Base-by-base conservation (phyloP, 2,113 vertebrate genomes). In the Centropristis striata region DNA sequence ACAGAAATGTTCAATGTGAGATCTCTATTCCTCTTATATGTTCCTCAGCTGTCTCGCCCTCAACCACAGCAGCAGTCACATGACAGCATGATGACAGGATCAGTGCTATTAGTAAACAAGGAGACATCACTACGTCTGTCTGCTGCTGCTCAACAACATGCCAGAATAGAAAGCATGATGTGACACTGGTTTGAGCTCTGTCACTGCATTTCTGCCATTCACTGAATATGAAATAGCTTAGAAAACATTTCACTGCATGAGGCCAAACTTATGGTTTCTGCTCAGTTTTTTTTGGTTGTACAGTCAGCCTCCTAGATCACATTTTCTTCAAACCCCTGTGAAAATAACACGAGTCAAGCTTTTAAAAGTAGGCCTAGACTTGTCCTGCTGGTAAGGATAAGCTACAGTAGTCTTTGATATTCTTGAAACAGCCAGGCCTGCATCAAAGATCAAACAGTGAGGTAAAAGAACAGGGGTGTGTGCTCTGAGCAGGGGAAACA, bases 391-490 rank as follows among this genome's bases (percentile, higher is more conserved):
- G 23, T 66, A 50, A 77, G 61, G 76, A 79, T 76, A 68, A 75
- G 73, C 73, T 55, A 50, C 15, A 32, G 61, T 54, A 55, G 66
- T 37, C 71, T 84, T 84, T 84, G 70, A 75, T 72, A 72, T 73
- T 55, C 67, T 69, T 69, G 57, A 71, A 79, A 82, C 50, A 61
- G 67, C n/a, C 60, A 8, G 76, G 74, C 78, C 83, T 63, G 88
- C 84, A 79, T 85, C 67, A 44, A 75, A 88, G 86, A 92, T 92
- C 86, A 91, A 89, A 94, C 64, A 66, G 83, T 28, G 1, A 36
- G 37, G 51, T 66, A 1, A 53, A 63, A 68, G 72, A 77, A 58
- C 49, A 46, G 76, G 67, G 83, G 70, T 75, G 65, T 73, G 55
- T 25, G 68, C 39, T 65, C 67, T 32, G 76, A 80, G 75, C 57